Evolutionary conservation across 2,113 vertebrate species (phyloP).

Genomic region (Phyllopteryx taeniolatus): DNA sequence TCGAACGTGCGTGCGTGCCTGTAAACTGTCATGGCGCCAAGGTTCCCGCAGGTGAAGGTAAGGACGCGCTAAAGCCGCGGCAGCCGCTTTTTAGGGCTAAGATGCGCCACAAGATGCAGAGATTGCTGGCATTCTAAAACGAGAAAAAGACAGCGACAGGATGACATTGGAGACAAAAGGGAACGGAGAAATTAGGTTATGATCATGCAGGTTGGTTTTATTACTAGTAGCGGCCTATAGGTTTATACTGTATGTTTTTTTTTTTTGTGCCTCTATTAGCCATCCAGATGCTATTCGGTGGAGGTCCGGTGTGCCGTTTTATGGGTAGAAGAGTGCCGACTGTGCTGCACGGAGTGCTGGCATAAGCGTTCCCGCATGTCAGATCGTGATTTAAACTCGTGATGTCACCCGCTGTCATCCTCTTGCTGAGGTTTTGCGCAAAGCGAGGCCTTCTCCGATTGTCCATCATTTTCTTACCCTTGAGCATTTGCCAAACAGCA

Average conservation of each 20-base stretch:
- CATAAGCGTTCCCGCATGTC: constrained; percentile 1
- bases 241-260: too few relatives aligned
- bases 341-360: not conserved
- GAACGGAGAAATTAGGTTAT: constrained; percentile 1
- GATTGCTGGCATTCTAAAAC: not conserved
- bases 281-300: not conserved
- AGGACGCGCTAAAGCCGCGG: constrained; percentile 52
- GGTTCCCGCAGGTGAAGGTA: constrained; percentile 76
- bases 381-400: constrained; percentile 36
- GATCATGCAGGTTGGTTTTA: constrained; percentile 23
- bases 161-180: constrained; percentile 71
- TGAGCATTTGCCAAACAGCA: constrained; percentile 4
- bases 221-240: not conserved
- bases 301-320: not conserved
- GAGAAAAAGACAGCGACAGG: constrained; percentile 18
- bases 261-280: not conserved
- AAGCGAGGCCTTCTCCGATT: constrained; percentile 7
- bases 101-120: not conserved
- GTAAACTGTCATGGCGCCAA: constrained; percentile 72
- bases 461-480: constrained; percentile 24
- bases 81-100: not conserved
- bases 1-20: constrained; percentile 26
- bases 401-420: constrained; percentile 31
- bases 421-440: constrained; percentile 13
- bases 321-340: not conserved